Evolutionary conservation across 2,888 invertebrate species (phyloP).

Genomic region (Tetheella fluctuosa): DNA sequence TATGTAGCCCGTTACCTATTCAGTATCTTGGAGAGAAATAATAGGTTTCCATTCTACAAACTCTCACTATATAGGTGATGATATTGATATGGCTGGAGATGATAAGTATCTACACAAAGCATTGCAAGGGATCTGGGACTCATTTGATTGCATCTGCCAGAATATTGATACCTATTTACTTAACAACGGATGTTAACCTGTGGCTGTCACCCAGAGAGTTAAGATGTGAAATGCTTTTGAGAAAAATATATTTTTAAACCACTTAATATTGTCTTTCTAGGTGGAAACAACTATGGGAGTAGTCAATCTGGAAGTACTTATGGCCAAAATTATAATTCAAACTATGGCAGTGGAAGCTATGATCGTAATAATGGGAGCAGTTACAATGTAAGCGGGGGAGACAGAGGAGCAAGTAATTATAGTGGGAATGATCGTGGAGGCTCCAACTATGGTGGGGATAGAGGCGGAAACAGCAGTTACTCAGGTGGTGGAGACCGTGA

Average conservation of each 20-base stretch:
- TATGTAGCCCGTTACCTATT: too few relatives aligned
- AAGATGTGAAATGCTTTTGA: neutral
- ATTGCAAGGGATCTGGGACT: too few relatives aligned
- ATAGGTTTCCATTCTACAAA: too few relatives aligned
- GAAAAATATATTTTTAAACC: neutral
- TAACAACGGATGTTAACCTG: neutral
- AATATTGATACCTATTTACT: too few relatives aligned
- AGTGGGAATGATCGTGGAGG: conserved; percentile 69
- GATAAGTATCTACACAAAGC: too few relatives aligned
- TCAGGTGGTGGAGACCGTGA: conserved; percentile 75
- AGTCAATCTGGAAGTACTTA: conserved; percentile 62
- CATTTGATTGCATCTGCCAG: too few relatives aligned
- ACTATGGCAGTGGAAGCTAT: conserved; percentile 51
- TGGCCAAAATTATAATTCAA: conserved; percentile 63
- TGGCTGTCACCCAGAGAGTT: conserved; percentile 3
- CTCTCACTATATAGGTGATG: too few relatives aligned
- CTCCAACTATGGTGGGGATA: conserved; percentile 63
- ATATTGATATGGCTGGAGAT: too few relatives aligned
- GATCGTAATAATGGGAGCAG: conserved; percentile 46
- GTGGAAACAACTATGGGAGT: conserved; percentile 60
- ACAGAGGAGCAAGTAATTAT: conserved; percentile 38
- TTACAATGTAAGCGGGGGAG: conserved; percentile 41
- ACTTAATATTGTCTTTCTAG: conserved; percentile 32
- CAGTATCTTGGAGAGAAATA: too few relatives aligned
- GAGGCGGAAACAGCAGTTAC: conserved; percentile 62